Conservation (phyloP, 2,888 invertebrate genomes). For the Pantelozetes paolii region DNA sequence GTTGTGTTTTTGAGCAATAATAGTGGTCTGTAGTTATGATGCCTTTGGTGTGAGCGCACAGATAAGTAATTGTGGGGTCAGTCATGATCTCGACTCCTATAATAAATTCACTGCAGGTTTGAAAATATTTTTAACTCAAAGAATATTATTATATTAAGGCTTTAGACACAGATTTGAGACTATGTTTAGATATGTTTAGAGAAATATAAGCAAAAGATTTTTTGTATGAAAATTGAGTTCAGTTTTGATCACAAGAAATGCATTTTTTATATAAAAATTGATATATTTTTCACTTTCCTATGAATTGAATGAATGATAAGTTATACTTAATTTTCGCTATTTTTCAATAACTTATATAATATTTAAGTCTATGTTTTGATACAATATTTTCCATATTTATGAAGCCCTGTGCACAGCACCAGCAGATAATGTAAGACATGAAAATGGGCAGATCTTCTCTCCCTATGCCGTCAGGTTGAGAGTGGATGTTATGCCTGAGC, state of each 20-base stretch:
- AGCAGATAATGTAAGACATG: conserved; percentile 11
- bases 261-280: neutral
- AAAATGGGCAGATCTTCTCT: conserved; percentile 22
- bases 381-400: conserved; percentile 16
- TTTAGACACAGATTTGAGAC: neutral
- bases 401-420: neutral
- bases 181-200: neutral
- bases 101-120: conserved; percentile 38
- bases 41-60: conserved; percentile 32
- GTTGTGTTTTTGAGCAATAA: neutral
- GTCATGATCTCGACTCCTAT: conserved; percentile 34
- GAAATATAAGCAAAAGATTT: neutral
- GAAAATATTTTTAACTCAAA: conserved; percentile 24
- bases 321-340: neutral
- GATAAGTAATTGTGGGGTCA: conserved; percentile 37
- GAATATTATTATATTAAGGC: conserved; percentile 6
- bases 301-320: neutral
- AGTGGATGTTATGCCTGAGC: neutral
- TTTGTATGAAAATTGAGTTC: conserved; percentile 10
- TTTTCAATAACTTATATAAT: neutral
- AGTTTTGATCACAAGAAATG: neutral
- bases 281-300: conserved; percentile 3
- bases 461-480: neutral
- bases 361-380: conserved; percentile 16
- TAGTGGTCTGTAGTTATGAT: conserved; percentile 30